Base-by-base conservation (phyloP, 2,888 invertebrate species). In the Conchocele bisecta region DNA sequence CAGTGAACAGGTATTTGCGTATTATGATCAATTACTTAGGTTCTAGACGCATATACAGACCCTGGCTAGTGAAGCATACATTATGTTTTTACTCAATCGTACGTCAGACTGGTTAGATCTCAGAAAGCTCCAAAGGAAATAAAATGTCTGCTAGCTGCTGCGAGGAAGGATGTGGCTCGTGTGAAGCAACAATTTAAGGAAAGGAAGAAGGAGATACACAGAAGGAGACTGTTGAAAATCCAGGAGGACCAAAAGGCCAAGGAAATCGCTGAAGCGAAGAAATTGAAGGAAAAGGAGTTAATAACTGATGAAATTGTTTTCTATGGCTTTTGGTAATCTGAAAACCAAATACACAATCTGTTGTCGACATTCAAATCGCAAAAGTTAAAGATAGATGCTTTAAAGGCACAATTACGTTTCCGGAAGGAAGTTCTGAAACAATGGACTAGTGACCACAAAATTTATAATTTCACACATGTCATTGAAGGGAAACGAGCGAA, bases 1-100 rank as follows among this genome's bases (percentile, higher is more conserved):
- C 28, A 28, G 48, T 28, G 48, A 48, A 22, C 24, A 46, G 13
- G 33, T 61, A 6, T 61, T 61, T 29, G 68, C 48, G 20, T 68
- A 68, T 20, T 60, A 37, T 54, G 60, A 68, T 35, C 51, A 68
- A 15, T 29, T 67, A 15, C 41, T 68, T 15, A 54, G 54, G 31
- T 61, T 41, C 26, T 60, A 60, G 33, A 54, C 60, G 3, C 53
- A 68, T 26, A 61, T 68, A 20, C 31, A 29, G 13, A 60, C 60
- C 13, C 39, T 68, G 20, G 68, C 68, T 24, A 46, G 48, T 61
- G 48, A 48, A 48, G 28, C 48, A 48, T 48, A 48, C 31, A 31
- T 48, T 31, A 48, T 48, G 48, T 48, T 48, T 22, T 48, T 31
- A 6, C 29, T 48, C 15, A 48, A 48, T 31, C 28, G 28, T 29